Evolutionary conservation across 1,140 invertebrate species (phyloP), one percentile per base, ranked within the genome.

Genomic region (Aphis gossypii): DNA sequence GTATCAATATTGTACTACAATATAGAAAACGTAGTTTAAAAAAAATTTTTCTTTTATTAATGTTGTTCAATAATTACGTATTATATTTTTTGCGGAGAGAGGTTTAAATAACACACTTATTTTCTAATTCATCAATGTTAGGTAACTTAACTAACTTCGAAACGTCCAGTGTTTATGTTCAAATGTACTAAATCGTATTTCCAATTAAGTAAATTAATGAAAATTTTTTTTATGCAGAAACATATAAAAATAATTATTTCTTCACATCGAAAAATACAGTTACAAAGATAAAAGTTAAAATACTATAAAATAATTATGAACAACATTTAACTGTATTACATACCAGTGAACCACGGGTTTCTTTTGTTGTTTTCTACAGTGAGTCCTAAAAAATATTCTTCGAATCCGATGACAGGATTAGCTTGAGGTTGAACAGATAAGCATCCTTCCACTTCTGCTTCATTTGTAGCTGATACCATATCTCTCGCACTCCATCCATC

Each of bases 271-370:
- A 3, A 25, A 25, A 30, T 25, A 44, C 9, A 25, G 46, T 46
- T 18, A 48, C 46, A 2, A n/a, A 30, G 0, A 46, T 4, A 14
- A 48, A 20, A 30, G 35, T 86, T 25, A 86, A 25, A 48, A 46
- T n/a, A 46, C 30, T 46, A 21, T 38, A 38, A 84, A 41, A 23
- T 82, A 41, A 11, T 44, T 86, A 44, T n/a, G 35, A 48, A 44
- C 83, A 3, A 86, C 38, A 94, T 7, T 93, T 35, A 48, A 41
- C 23, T 23, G 9, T 56, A 94, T 92, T 41, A 96, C 97, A 96
- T 96, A 98, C 98, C 98, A 41, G 98, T 96, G 96, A 99, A 99
- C 98, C 98, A 99, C 0, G 98, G 98, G 96, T 99, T 99, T 82
- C 98, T 96, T 94, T 96, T 96, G 95, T 99, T 99, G 95, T 97